These are phyloP conservation scores for Turritopsis rubra DNA, from an alignment of 30 jellyfish, hydroid and myxozoan species.

Conservation along the genomic window DNA sequence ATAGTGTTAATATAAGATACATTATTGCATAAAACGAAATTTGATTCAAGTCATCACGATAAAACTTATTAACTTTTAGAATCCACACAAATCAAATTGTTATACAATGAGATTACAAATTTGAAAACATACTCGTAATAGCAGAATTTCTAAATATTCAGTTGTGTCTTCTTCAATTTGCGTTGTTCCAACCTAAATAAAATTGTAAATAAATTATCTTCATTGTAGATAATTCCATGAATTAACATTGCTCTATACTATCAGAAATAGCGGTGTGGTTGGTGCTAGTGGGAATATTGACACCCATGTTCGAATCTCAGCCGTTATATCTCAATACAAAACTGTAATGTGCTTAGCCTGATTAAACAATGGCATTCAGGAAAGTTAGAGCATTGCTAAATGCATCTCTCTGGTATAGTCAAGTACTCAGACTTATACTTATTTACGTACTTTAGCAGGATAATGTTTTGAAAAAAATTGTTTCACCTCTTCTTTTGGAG, in stretches of 20 bases:
- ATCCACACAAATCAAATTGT: background rate
- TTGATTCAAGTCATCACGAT: background rate
- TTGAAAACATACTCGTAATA: background rate
- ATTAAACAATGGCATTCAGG: too few relatives aligned
- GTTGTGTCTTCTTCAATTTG: background rate
- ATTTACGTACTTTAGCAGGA: background rate
- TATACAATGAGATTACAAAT: background rate
- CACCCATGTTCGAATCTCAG: too few relatives aligned
- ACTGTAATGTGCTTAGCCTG: too few relatives aligned
- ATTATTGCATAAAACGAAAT: background rate
- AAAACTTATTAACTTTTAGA: background rate
- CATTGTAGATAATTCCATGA: too few relatives aligned
- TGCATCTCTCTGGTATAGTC: too few relatives aligned
- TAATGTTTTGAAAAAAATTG: background rate
- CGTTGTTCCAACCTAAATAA: background rate
- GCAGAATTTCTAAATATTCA: background rate
- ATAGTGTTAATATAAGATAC: background rate
- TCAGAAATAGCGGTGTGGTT: too few relatives aligned
- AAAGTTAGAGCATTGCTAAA: too few relatives aligned
- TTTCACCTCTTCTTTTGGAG: conserved; percentile 28
- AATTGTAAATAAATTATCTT: too few relatives aligned
- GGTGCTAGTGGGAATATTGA: too few relatives aligned
- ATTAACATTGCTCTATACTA: too few relatives aligned
- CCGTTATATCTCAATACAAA: too few relatives aligned
- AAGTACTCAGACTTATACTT: background rate